Evolutionary conservation across 2,797 vertebrate species (phyloP), one percentile per base, ranked within the genome.

Genomic region (Enteromius paludinosus): DNA sequence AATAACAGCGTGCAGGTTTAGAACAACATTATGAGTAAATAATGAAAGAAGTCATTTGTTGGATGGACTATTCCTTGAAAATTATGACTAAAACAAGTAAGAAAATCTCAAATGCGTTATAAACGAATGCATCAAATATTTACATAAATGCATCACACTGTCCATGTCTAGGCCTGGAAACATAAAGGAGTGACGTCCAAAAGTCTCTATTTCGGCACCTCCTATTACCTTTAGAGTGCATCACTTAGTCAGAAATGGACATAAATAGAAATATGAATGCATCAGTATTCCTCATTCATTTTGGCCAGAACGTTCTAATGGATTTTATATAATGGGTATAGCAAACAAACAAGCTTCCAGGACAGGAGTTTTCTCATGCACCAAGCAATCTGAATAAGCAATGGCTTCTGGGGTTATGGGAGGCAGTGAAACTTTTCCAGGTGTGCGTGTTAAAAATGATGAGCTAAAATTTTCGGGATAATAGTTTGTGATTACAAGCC

Each of bases 401-500:
- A n/a, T 38, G 33, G 64, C 33, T 65, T 65, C 30, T 66, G 64
- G 33, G 56, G 20, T 45, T 14, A 59, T 59, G 1, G 49, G 54
- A 47, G 54, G 54, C 87, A 3, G 82, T 79, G 85, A 85, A 86
- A 88, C 78, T 87, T 92, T 83, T 84, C 78, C 90, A 88, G 84
- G 81, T 88, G 85, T 79, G 56, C 52, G 3, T 47, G 59, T 59
- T 73, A 78, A 79, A 85, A 47, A 77, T 28, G 20, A 87, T 89
- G 87, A 87, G 86, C 81, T 86, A 56, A 87, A 83, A 79, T 17
- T n/a, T 81, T 56, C 41, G 68, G 33, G 59, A 70, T 74, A 78
- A 64, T 38, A 43, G 66, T 71, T 82, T 69, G 66, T 73, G 72
- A 83, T 86, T 81, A 83, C 79, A 86, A 83, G 62, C 41, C 81